A percentile compares a stretch with the other conserved stretches of the same genome.
Evolutionary conservation across 2,797 vertebrate genomes (phyloP).

Genomic region (Trematomus bernacchii): DNA sequence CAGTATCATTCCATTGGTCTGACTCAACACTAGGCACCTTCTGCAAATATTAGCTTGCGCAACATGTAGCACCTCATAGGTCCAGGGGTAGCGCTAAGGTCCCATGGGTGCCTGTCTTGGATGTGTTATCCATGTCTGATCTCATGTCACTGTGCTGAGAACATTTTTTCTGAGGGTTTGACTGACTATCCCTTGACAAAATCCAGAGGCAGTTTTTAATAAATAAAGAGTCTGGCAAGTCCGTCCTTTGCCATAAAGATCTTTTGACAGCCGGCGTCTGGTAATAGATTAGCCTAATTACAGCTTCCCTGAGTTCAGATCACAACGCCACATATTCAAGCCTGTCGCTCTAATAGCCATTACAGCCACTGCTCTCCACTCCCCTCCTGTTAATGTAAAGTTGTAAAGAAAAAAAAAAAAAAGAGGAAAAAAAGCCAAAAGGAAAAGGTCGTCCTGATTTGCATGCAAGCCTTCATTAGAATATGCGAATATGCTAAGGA

Average conservation of each 20-base stretch:
- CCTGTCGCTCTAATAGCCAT: constrained; percentile 79
- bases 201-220: constrained; percentile 66
- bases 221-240: constrained; percentile 88
- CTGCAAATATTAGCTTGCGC: constrained; percentile 28
- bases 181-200: constrained; percentile 60
- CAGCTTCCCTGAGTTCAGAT: constrained; percentile 93
- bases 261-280: constrained; percentile 89
- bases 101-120: constrained; percentile 23
- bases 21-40: constrained; percentile 12
- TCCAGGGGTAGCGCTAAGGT: constrained; percentile 46
- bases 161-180: constrained; percentile 30
- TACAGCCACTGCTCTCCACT: constrained; percentile 71
- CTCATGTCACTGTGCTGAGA: constrained; percentile 18
- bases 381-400: constrained; percentile 91
- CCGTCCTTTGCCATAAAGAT: constrained; percentile 94
- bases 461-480: constrained; percentile 99
- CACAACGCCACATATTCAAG: constrained; percentile 90
- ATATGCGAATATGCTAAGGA: constrained; percentile 99
- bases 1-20: constrained; percentile 1
- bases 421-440: constrained; percentile 80
- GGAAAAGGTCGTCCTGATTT: constrained; percentile 98
- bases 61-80: constrained; percentile 43
- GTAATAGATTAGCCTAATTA: constrained; percentile 99
- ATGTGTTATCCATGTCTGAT: constrained; percentile 42
- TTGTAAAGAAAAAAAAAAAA: constrained; percentile 87